Evolutionary conservation across 2,797 vertebrate genomes (phyloP).

Genomic region (Poecilia wingei): DNA sequence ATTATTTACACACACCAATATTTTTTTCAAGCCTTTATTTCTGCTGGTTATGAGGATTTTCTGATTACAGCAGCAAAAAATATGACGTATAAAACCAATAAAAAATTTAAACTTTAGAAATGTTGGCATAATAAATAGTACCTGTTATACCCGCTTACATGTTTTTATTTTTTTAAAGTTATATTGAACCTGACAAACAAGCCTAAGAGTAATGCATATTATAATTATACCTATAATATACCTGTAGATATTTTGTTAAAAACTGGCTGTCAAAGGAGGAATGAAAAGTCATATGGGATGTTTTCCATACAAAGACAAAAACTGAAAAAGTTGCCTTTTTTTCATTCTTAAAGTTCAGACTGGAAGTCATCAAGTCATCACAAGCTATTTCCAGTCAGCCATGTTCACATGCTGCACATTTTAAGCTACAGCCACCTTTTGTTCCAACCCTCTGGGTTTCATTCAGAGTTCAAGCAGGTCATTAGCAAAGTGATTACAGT

Average conservation of each 20-base stretch:
- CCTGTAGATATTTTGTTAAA: background rate
- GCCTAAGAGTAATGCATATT: background rate
- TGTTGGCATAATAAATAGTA: background rate
- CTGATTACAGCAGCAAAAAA: background rate
- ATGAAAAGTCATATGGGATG: background rate
- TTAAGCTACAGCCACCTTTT: conserved; percentile 25
- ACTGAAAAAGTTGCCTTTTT: background rate
- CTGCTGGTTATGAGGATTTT: background rate
- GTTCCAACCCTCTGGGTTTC: conserved; percentile 60
- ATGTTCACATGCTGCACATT: conserved; percentile 11
- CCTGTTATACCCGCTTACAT: background rate
- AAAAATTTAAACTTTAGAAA: background rate
- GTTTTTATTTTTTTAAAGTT: background rate
- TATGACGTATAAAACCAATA: background rate
- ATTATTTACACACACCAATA: background rate
- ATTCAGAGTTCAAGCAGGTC: conserved; percentile 70
- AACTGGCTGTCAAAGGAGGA: background rate
- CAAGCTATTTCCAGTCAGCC: conserved; percentile 3
- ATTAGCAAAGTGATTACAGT: conserved; percentile 76
- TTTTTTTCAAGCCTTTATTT: background rate
- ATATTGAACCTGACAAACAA: background rate
- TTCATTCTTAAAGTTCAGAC: background rate
- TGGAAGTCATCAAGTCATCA: background rate
- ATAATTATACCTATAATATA: background rate
- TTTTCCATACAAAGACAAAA: background rate